Evolutionary conservation across 2,113 vertebrate genomes (phyloP).

Genomic region (Petaurus breviceps): DNA sequence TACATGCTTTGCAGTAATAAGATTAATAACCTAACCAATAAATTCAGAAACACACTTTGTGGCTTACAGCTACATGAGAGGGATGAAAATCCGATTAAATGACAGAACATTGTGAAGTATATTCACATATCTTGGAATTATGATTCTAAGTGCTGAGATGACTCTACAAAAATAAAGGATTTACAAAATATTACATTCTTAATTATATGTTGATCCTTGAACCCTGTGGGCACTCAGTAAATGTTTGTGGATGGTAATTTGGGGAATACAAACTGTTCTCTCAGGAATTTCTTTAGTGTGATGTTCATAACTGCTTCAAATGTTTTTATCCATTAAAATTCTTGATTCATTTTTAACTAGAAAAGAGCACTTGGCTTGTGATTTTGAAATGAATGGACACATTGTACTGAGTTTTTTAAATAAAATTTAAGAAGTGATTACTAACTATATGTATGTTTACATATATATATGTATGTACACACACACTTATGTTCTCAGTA

Average conservation of each 20-base stretch:
- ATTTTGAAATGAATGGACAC: neutral
- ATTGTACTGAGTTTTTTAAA: neutral
- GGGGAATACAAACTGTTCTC: neutral
- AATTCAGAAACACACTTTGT: conserved; percentile 17
- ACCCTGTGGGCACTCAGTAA: neutral
- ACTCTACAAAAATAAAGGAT: neutral
- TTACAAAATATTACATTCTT: conserved; percentile 27
- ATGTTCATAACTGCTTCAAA: conserved; percentile 21
- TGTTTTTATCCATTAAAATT: neutral
- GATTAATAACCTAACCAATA: conserved; percentile 14
- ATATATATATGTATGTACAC: neutral
- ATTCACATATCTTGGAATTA: conserved; percentile 11
- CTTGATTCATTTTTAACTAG: neutral
- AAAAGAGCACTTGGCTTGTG: neutral
- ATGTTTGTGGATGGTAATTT: conserved; percentile 23
- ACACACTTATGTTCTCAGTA: neutral
- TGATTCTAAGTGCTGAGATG: conserved; percentile 7
- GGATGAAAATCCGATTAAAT: conserved; percentile 17
- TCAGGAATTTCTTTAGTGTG: neutral
- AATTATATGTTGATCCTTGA: neutral
- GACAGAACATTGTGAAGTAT: neutral
- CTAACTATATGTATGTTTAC: neutral
- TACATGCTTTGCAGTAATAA: neutral
- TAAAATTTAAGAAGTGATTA: neutral
- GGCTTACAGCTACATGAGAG: neutral